phyloP scores from a whole-genome alignment of 2,888 invertebrate species.

The Epirrhoe alternata region DNA sequence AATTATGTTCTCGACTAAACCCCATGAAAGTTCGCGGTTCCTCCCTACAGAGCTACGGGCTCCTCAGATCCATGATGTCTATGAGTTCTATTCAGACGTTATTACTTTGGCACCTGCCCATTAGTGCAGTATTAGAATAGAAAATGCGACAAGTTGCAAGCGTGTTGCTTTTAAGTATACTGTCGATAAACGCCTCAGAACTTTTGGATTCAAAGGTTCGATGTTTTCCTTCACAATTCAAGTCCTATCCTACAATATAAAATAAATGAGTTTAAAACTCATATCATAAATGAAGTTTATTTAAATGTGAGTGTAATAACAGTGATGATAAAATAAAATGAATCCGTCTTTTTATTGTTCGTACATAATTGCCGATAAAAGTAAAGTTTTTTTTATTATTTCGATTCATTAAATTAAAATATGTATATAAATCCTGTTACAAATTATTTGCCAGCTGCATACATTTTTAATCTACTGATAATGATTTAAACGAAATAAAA shows the following conservation, averaged over 20 bases:
- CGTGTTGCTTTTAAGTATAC: neutral
- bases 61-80: neutral
- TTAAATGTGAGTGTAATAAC: neutral
- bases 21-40: neutral
- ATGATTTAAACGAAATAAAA: neutral
- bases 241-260: neutral
- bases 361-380: neutral
- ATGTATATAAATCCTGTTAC: neutral
- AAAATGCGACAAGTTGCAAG: neutral
- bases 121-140: neutral
- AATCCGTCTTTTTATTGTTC: slow-evolving; percentile 10
- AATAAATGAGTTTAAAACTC: slow-evolving; percentile 53
- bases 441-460: neutral
- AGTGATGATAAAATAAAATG: slow-evolving; percentile 9
- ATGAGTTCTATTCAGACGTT: neutral
- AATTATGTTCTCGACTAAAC: neutral
- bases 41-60: neutral
- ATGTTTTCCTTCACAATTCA: neutral
- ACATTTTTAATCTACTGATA: neutral
- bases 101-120: neutral
- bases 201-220: neutral
- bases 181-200: neutral
- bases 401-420: neutral
- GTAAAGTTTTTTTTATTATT: neutral
- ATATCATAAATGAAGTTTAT: slow-evolving; percentile 19